phyloP scores from a whole-genome alignment of 2,888 invertebrate genomes.

The Gastrophysa polygoni region DNA sequence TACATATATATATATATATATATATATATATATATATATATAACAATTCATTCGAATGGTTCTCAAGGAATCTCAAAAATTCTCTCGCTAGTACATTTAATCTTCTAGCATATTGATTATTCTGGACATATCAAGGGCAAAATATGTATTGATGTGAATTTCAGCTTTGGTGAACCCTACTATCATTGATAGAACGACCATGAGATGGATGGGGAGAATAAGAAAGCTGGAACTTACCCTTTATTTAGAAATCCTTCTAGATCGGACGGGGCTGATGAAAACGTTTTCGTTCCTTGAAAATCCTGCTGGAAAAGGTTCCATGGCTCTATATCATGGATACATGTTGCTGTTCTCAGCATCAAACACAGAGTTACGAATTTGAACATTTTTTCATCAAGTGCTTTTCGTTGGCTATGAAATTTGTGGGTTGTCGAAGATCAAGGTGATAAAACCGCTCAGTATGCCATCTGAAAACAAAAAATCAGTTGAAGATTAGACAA shows the following conservation, averaged over 20 bases:
- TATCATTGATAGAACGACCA: neutral
- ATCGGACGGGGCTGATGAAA: conserved; percentile 24
- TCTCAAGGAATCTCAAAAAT: too few species aligned
- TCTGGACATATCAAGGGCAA: too few species aligned
- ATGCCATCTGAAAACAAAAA: conserved; percentile 25
- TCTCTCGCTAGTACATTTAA: too few species aligned
- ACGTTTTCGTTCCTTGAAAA: conserved; percentile 47
- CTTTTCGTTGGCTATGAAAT: conserved; percentile 1
- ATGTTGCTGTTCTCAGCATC: conserved; percentile 49
- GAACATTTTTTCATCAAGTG: conserved; percentile 34
- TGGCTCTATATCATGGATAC: conserved; percentile 54
- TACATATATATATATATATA: too few species aligned
- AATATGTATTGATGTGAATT: too few species aligned
- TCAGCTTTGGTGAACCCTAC: too few species aligned
- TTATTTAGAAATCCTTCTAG: conserved; percentile 21
- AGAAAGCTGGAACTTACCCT: conserved; percentile 16
- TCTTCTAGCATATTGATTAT: too few species aligned
- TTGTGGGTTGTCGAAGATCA: conserved; percentile 14
- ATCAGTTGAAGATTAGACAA: neutral
- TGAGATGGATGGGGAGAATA: neutral
- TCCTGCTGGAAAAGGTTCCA: conserved; percentile 63
- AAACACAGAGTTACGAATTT: conserved; percentile 36
- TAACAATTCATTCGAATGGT: too few species aligned
- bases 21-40: too few species aligned
- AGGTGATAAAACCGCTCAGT: conserved; percentile 20